A percentile compares a stretch with the other conserved stretches of the same genome.
Conservation (phyloP, 2,113 vertebrate genomes). For the Tetraodon nigroviridis region DNA sequence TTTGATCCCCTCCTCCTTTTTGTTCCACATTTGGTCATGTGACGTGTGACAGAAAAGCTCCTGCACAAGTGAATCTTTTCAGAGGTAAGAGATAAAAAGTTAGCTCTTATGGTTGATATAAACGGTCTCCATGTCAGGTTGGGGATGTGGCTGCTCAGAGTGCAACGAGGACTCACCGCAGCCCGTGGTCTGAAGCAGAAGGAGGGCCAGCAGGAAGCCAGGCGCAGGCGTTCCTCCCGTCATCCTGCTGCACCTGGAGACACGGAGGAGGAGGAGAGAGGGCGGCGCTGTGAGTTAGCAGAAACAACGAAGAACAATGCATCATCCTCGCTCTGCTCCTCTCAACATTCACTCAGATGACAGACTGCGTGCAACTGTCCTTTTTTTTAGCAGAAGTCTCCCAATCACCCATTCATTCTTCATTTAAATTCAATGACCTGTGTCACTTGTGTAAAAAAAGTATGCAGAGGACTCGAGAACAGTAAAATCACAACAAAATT, state of each 20-base stretch:
- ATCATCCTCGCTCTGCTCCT: constrained; percentile 14
- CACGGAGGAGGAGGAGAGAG: constrained; percentile 28
- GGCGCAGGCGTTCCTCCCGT: constrained; percentile 34
- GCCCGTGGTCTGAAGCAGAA: constrained; percentile 56
- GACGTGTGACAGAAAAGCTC: too few relatives aligned
- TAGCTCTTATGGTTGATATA: neutral
- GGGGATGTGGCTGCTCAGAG: constrained; percentile 12
- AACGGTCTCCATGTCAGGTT: constrained; percentile 7
- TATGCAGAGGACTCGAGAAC: constrained; percentile 12
- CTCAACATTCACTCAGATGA: constrained; percentile 15
- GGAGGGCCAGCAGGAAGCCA: constrained; percentile 61
- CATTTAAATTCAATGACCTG: constrained; percentile 23
- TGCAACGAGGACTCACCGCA: constrained; percentile 61
- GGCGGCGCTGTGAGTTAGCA: constrained; percentile 27
- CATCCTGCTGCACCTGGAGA: constrained; percentile 68
- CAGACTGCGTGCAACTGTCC: constrained; percentile 8
- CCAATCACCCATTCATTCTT: constrained; percentile 14
- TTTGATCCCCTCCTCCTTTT: too few relatives aligned
- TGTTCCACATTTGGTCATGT: too few relatives aligned
- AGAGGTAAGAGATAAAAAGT: neutral
- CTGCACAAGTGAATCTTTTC: too few relatives aligned
- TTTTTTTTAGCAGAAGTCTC: neutral
- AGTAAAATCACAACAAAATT: too few relatives aligned
- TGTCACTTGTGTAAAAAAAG: constrained; percentile 2
- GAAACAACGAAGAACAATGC: constrained; percentile 27